Evolutionary conservation across 2,797 vertebrate species (phyloP).

Genomic region (Myotis findleyi): DNA sequence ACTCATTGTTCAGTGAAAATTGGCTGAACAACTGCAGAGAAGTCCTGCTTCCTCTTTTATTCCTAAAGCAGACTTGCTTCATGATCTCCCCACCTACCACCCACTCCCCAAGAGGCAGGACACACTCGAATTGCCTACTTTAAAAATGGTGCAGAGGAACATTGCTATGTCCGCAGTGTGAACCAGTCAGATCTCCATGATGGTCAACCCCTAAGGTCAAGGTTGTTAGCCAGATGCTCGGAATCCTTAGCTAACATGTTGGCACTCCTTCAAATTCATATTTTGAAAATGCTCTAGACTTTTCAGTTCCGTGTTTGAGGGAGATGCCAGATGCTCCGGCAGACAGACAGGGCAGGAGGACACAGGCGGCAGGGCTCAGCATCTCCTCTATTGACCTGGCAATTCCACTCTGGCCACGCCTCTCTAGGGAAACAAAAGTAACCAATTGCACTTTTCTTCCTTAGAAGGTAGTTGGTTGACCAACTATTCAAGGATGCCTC

Average conservation of each 20-base stretch:
- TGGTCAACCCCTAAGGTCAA: background rate
- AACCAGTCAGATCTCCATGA: background rate
- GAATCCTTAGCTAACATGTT: background rate
- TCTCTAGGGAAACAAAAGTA: background rate
- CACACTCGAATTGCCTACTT: background rate
- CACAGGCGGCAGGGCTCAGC: background rate
- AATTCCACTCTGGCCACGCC: background rate
- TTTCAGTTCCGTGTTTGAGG: background rate
- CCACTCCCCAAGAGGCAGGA: background rate
- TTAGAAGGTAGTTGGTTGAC: background rate
- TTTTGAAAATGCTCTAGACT: background rate
- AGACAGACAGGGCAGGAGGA: background rate
- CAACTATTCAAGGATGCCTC: background rate
- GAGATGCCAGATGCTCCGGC: background rate
- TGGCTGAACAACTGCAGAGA: background rate
- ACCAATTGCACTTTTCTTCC: background rate
- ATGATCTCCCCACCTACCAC: background rate
- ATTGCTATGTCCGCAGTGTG: too few species aligned
- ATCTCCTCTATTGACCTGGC: background rate
- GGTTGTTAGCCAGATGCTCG: background rate
- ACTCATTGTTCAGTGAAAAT: background rate
- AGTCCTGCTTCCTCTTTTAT: background rate
- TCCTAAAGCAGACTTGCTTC: background rate
- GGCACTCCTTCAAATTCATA: background rate
- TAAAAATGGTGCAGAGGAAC: background rate